Percentiles rank a stretch among this genome's conserved stretches.
phyloP scores from a whole-genome alignment of 1,140 invertebrate species.

The Eulimnadia texana region DNA sequence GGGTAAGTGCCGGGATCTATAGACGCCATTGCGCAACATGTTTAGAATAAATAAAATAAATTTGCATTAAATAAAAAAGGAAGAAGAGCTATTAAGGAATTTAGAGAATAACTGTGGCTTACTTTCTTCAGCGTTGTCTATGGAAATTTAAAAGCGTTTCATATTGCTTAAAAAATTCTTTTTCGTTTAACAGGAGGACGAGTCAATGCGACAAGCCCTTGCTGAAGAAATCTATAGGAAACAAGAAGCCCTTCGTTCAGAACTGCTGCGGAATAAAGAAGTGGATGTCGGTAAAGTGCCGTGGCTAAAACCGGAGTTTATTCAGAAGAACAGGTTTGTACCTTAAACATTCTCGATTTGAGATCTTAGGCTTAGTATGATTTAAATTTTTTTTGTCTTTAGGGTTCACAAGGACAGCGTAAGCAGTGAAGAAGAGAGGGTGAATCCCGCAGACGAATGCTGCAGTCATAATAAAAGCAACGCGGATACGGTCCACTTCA shows the following conservation, averaged over 20 bases:
- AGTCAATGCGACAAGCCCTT: conserved; percentile 39
- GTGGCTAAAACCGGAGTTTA: not conserved
- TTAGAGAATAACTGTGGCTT: too few relatives aligned
- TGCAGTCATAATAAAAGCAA: conserved; percentile 10
- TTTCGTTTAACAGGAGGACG: conserved; percentile 9
- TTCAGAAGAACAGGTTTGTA: not conserved
- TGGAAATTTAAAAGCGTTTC: conserved; percentile 7
- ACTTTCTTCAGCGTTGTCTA: too few relatives aligned
- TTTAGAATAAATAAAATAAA: too few relatives aligned
- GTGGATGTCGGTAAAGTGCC: not conserved
- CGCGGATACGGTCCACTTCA: conserved; percentile 7
- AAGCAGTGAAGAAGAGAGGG: not conserved
- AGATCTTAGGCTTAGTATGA: not conserved
- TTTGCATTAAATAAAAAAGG: too few relatives aligned
- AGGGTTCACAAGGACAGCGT: not conserved
- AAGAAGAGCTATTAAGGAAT: too few relatives aligned
- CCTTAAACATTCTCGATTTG: too few relatives aligned
- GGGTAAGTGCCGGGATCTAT: too few relatives aligned
- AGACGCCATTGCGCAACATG: too few relatives aligned
- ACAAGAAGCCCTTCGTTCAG: conserved; percentile 38
- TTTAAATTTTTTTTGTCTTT: not conserved
- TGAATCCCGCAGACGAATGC: not conserved
- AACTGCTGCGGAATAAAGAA: conserved; percentile 7
- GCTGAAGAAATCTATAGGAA: conserved; percentile 51
- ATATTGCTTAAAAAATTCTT: not conserved